Percentiles rank a stretch among this genome's conserved stretches.
These are phyloP conservation scores for Xestia rhomboidea DNA, from an alignment of 2,888 invertebrate genomes.

Conservation along the genomic window DNA sequence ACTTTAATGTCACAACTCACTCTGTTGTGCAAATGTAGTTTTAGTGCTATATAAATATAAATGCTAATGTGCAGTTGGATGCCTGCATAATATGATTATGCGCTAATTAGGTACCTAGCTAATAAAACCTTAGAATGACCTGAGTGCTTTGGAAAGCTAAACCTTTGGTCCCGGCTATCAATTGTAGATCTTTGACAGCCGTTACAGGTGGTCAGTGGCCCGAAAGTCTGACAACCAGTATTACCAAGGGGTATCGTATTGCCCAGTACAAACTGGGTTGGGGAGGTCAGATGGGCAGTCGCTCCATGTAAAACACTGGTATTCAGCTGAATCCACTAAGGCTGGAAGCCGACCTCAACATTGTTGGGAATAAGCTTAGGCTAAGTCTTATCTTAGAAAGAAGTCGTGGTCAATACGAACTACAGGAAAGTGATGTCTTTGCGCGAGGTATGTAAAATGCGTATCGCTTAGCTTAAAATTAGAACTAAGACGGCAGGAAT, in stretches of 20 bases:
- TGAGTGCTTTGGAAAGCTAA: too few relatives aligned
- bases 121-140: too few relatives aligned
- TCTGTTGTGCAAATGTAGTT: conserved; percentile 10
- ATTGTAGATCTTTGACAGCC: neutral
- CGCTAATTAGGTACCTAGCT: neutral
- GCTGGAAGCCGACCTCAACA: too few relatives aligned
- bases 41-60: neutral
- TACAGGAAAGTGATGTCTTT: too few relatives aligned
- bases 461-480: neutral
- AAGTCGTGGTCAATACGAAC: too few relatives aligned
- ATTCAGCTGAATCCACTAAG: too few relatives aligned
- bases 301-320: too few relatives aligned
- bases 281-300: too few relatives aligned
- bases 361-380: too few relatives aligned
- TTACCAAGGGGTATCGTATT: neutral
- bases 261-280: neutral
- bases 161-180: neutral
- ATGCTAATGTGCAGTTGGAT: conserved; percentile 1
- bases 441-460: neutral
- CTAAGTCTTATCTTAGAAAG: too few relatives aligned
- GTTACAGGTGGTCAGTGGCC: neutral
- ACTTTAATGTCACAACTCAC: neutral
- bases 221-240: too few relatives aligned
- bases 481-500: neutral
- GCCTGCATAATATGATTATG: conserved; percentile 1